Evolutionary conservation across 2,888 invertebrate genomes (phyloP).

Genomic region (Synergus japonicus): DNA sequence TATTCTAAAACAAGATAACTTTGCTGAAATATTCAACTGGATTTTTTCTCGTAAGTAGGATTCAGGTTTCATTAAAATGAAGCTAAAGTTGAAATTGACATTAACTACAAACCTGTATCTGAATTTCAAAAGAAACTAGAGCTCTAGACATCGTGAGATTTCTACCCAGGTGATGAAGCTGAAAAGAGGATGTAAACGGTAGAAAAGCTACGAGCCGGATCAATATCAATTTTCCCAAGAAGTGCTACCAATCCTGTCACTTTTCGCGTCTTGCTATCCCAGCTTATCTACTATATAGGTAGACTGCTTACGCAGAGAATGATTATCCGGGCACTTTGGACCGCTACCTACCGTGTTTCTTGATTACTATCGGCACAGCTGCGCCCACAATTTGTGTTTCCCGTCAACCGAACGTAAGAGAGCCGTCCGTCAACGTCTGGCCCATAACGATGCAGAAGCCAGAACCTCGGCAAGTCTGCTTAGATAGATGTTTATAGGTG

Average conservation of each 20-base stretch:
- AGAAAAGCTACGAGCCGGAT: conserved; percentile 61
- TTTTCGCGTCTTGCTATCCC: conserved; percentile 43
- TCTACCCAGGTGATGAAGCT: neutral
- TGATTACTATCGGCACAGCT: conserved; percentile 76
- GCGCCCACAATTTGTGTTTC: conserved; percentile 73
- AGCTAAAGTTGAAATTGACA: neutral
- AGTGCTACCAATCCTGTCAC: conserved; percentile 59
- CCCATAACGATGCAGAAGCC: conserved; percentile 60
- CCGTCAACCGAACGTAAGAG: conserved; percentile 71
- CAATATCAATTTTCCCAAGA: conserved; percentile 65
- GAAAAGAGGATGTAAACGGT: conserved; percentile 5
- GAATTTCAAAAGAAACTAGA: conserved; percentile 7
- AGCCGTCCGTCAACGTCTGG: conserved; percentile 75
- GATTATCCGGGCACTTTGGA: conserved; percentile 66
- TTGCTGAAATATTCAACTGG: neutral
- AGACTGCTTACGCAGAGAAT: conserved; percentile 60
- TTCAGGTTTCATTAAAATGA: neutral
- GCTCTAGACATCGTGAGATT: conserved; percentile 2
- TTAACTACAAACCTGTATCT: neutral
- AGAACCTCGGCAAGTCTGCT: conserved; percentile 43
- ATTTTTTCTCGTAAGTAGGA: neutral
- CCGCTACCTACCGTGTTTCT: conserved; percentile 67
- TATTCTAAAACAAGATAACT: conserved; percentile 23
- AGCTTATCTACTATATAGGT: conserved; percentile 41
- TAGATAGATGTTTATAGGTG: conserved; percentile 29